Evolutionary conservation across 2,113 vertebrate genomes (phyloP).

Genomic region (Tachysurus vachellii): DNA sequence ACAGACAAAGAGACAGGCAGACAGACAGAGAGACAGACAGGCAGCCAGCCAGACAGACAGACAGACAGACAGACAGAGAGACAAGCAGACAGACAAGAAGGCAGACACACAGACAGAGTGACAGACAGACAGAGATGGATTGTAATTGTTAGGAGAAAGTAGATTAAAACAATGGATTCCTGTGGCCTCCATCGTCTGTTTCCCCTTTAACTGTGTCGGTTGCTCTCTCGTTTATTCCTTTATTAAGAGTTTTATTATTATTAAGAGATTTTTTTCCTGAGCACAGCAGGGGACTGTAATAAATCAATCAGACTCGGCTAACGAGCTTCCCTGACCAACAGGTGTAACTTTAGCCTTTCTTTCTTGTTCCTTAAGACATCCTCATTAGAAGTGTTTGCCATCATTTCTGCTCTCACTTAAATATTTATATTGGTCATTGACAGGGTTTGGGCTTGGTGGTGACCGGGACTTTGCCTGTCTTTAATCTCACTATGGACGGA

Average conservation of each 20-base stretch:
- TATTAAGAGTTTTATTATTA: too few species aligned
- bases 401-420: neutral
- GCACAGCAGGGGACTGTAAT: neutral
- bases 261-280: too few species aligned
- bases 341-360: neutral
- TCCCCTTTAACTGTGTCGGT: neutral
- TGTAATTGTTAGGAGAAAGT: neutral
- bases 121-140: neutral
- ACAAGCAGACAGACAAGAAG: neutral
- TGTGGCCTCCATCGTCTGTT: neutral
- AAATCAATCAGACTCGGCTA: neutral
- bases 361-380: neutral
- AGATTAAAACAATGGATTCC: too few species aligned
- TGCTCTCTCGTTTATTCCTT: neutral
- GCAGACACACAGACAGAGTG: neutral
- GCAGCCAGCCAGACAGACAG: neutral
- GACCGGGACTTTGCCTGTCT: slow-evolving; percentile 94
- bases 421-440: slow-evolving; percentile 32
- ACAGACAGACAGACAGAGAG: too few species aligned
- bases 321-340: neutral
- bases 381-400: neutral
- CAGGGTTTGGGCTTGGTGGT: slow-evolving; percentile 96
- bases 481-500: slow-evolving; percentile 92
- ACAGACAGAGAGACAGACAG: neutral
- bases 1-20: neutral